Base-by-base conservation (phyloP, 2,888 invertebrate genomes). In the Andrena hattorfiana region DNA sequence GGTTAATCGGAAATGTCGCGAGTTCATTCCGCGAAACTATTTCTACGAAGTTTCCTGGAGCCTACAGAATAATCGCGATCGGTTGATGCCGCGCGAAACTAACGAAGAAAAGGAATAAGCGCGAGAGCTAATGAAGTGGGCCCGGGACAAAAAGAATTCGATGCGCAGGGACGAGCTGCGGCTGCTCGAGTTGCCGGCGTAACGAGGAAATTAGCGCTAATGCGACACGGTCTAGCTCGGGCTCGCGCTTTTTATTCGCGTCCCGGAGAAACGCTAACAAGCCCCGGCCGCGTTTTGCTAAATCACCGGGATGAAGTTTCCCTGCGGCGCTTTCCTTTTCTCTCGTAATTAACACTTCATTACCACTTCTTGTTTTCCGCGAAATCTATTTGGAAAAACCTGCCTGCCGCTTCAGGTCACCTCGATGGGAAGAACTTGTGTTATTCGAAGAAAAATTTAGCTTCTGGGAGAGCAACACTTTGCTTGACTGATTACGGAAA, bases 191-290 rank as follows among this genome's bases (percentile, higher is more conserved):
- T 30, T 54, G 51, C 54, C 59, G 30, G 23, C 60, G 66, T 67
- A 78, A 56, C 80, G 80, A 72, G 78, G 80, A 78, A 81, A 81
- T 81, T 67, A 81, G 68, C 80, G 62, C 71, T 77, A 80, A 80
- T 62, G 80, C 80, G 80, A 72, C 62, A 63, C 71, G 77, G 70
- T 64, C 59, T 79, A 79, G 49, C 77, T 79, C 64, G 59, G 56
- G 20, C 26, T n/a, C 56, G 68, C 16, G 54, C 35, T 81, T 78
- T 81, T 81, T 81, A 77, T 62, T 62, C 80, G 56, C 72, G 26
- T 23, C 28, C 62, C 20, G 16, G 60, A 30, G 78, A 49, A 48
- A 67, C 51, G 72, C 67, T 81, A 81, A 81, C 80, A 81, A 81
- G 78, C 71, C 51, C 10, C 60, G 51, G 64, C 70, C 13, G n/a